Conservation (phyloP, 2,797 vertebrate genomes). For the Sylvilagus floridanus region DNA sequence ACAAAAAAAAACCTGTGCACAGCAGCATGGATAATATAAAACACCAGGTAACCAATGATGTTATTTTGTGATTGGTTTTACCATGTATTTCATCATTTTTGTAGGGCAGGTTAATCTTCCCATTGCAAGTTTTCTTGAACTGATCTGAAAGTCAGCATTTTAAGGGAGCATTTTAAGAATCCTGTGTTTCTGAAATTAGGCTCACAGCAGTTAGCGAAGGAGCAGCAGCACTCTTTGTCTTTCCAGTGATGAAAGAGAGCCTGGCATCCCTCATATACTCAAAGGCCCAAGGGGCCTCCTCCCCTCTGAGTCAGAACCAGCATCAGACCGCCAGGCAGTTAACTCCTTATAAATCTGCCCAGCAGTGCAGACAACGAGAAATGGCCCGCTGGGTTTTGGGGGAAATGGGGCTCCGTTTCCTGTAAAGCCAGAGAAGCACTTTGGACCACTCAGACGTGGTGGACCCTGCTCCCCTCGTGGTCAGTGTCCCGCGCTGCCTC, state of each 20-base stretch:
- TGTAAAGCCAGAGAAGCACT: conserved; percentile 8
- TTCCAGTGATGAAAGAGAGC: neutral
- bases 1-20: neutral
- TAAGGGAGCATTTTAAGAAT: conserved; percentile 18
- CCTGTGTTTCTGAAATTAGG: conserved; percentile 31
- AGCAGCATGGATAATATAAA: neutral
- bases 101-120: conserved; percentile 14
- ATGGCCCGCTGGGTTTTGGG: neutral
- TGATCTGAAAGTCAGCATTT: conserved; percentile 33
- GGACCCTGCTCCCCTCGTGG: neutral
- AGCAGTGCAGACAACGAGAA: neutral
- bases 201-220: neutral
- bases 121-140: neutral
- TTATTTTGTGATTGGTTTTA: conserved; percentile 21
- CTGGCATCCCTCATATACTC: neutral
- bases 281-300: neutral
- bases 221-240: conserved; percentile 35
- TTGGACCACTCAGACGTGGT: neutral
- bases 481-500: neutral
- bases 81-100: conserved; percentile 21
- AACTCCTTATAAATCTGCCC: neutral
- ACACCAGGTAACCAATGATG: conserved; percentile 24
- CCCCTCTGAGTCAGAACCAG: neutral
- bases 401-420: neutral
- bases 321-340: neutral